Conservation (phyloP, 1,140 invertebrate species). For the Ganaspis sp. region DNA sequence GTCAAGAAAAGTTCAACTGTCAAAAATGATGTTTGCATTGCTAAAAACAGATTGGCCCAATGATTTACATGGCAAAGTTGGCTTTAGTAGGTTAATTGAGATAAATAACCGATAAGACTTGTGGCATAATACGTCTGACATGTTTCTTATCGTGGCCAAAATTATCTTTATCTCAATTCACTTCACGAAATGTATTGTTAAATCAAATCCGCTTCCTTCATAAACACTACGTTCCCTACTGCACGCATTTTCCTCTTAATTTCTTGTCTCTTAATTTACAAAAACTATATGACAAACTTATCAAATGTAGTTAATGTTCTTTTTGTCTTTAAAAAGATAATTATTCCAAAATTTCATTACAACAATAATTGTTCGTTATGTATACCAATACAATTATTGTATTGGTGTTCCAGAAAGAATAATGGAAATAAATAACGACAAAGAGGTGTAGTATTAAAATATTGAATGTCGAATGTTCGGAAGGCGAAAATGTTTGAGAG, state of each 20-base stretch:
- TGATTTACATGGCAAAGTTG: background rate
- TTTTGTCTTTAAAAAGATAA: too few relatives aligned
- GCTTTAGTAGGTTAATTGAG: conserved; percentile 28
- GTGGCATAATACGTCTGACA: background rate
- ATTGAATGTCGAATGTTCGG: conserved; percentile 10
- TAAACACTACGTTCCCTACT: too few relatives aligned
- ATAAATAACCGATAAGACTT: conserved; percentile 26
- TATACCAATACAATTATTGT: background rate
- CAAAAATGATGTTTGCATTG: conserved; percentile 22
- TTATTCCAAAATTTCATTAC: too few relatives aligned
- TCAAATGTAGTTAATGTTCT: too few relatives aligned
- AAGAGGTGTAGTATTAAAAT: conserved; percentile 6
- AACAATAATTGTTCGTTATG: too few relatives aligned
- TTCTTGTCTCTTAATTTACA: too few relatives aligned
- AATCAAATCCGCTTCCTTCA: too few relatives aligned
- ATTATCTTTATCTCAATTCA: conserved; percentile 13
- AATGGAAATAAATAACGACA: background rate
- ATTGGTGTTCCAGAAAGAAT: too few relatives aligned
- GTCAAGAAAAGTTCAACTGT: background rate
- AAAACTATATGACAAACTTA: too few relatives aligned
- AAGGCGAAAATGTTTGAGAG: conserved; percentile 6
- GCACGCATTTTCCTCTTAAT: too few relatives aligned
- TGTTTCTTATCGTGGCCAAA: conserved; percentile 4
- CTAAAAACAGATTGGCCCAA: conserved; percentile 4
- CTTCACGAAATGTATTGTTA: too few relatives aligned